Conservation (phyloP, 2,888 invertebrate genomes). For the Malthinus flaveolus region DNA sequence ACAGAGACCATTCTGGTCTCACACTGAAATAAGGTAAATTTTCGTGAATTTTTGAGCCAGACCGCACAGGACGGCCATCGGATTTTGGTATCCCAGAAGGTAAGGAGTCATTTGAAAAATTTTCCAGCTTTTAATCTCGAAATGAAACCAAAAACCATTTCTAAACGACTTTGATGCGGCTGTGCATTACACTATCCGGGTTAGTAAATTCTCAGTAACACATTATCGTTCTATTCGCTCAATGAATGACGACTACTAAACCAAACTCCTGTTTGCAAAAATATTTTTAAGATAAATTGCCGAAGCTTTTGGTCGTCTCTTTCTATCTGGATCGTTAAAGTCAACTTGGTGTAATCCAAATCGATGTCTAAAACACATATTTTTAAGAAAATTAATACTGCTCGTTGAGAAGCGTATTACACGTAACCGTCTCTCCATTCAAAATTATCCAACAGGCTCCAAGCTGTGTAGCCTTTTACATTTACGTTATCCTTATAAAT, state of each 20-base stretch:
- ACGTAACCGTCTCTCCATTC: conserved; percentile 74
- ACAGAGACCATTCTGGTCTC: no score
- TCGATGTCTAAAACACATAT: background rate
- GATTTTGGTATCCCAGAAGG: no score
- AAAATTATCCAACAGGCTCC: conserved; percentile 77
- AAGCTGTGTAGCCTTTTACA: conserved; percentile 67
- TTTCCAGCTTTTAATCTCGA: no score
- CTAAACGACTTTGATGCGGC: no score
- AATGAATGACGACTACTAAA: background rate
- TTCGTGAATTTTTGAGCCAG: no score
- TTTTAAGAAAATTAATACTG: background rate
- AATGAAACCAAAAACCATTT: no score
- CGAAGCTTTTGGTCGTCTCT: background rate
- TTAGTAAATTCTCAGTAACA: no score
- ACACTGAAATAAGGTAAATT: no score
- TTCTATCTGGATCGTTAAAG: background rate
- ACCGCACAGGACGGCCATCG: no score
- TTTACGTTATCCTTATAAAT: conserved; percentile 9
- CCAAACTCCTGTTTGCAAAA: background rate
- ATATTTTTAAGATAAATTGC: background rate
- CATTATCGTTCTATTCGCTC: background rate
- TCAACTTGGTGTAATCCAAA: background rate
- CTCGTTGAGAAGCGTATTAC: conserved; percentile 51
- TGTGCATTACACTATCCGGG: no score
- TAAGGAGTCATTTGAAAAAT: no score